Evolutionary conservation across 1,140 invertebrate genomes (phyloP).

Genomic region (Tetramorium alpestre): DNA sequence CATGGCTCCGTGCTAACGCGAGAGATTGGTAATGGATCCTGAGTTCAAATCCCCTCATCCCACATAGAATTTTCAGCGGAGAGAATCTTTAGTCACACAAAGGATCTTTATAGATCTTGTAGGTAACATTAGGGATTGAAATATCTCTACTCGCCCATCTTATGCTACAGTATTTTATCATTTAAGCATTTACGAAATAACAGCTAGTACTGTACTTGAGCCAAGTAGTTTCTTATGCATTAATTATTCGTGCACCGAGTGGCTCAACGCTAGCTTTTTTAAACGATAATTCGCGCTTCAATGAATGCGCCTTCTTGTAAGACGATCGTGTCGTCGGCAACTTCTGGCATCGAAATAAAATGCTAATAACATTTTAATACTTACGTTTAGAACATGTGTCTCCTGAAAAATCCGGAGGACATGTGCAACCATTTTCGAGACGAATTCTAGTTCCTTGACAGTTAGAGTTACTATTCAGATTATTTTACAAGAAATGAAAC

Average conservation of each 20-base stretch:
- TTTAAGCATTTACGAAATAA: not conserved
- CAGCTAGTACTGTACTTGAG: not conserved
- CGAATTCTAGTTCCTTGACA: conserved; percentile 54
- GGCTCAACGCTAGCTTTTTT: not conserved
- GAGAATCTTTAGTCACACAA: too few relatives aligned
- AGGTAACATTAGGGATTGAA: too few relatives aligned
- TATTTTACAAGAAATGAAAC: conserved; percentile 7
- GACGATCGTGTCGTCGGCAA: conserved; percentile 26
- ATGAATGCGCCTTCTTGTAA: conserved; percentile 3
- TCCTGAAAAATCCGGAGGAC: conserved; percentile 47
- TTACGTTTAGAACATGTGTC: conserved; percentile 41
- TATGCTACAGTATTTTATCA: not conserved
- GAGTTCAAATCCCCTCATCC: too few relatives aligned
- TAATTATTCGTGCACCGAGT: not conserved
- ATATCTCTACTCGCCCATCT: too few relatives aligned
- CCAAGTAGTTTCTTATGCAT: not conserved
- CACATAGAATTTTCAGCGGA: too few relatives aligned
- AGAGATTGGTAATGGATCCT: too few relatives aligned
- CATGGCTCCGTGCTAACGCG: too few relatives aligned
- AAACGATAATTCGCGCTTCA: conserved; percentile 18
- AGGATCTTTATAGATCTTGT: too few relatives aligned
- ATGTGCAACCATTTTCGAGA: conserved; percentile 56
- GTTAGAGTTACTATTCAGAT: not conserved
- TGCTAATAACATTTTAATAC: not conserved
- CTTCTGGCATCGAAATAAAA: not conserved